These are phyloP conservation scores for Triops cancriformis DNA, from an alignment of 1,140 invertebrate genomes.

Conservation along the genomic window DNA sequence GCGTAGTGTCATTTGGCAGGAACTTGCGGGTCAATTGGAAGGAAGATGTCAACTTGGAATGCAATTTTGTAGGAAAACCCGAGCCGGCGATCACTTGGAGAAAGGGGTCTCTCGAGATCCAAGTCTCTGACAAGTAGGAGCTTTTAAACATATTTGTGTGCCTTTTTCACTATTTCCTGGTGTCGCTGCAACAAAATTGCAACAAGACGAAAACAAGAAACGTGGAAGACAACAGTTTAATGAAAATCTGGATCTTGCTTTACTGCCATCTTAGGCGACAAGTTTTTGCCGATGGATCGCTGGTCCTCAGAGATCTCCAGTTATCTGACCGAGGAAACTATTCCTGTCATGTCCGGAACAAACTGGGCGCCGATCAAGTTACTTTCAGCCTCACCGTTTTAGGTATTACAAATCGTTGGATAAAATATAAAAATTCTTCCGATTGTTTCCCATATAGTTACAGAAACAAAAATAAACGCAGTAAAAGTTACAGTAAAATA, in stretches of 20 bases:
- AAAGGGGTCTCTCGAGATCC: conserved; percentile 25
- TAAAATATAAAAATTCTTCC: no score
- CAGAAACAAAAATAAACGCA: no score
- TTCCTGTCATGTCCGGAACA: conserved; percentile 68
- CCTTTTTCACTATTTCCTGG: background rate
- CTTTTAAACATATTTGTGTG: background rate
- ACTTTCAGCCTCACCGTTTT: conserved; percentile 63
- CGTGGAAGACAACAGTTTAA: background rate
- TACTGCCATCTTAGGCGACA: background rate
- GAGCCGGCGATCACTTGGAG: conserved; percentile 32
- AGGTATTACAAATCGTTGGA: background rate
- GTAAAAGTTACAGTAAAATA: no score
- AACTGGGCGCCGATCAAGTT: conserved; percentile 69
- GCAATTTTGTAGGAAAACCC: conserved; percentile 52
- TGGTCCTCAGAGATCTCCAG: conserved; percentile 48
- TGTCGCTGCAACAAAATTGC: background rate
- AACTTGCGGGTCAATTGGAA: conserved; percentile 45
- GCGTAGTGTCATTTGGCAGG: conserved; percentile 52
- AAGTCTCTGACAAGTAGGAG: conserved; percentile 28
- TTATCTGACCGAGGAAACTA: conserved; percentile 71
- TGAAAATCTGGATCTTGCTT: background rate
- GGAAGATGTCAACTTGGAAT: conserved; percentile 48
- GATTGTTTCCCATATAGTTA: no score
- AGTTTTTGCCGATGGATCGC: conserved; percentile 22
- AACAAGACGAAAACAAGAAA: background rate